Evolutionary conservation across 2,797 vertebrate species (phyloP), one percentile per base, ranked within the genome.

Genomic region (Sebastes jordani): DNA sequence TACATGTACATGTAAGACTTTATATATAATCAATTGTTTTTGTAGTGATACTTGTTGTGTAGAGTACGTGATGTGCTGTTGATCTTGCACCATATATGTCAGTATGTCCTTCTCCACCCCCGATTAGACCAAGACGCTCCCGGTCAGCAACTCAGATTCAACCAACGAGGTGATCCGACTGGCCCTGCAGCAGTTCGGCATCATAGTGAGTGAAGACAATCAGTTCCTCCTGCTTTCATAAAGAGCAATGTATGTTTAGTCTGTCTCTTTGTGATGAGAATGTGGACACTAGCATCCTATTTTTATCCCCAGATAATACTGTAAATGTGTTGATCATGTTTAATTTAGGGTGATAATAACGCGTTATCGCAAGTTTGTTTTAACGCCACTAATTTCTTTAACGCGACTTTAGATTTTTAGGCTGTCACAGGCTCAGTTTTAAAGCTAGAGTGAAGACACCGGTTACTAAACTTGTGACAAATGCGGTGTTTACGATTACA

Each of bases 101-200:
- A 22, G 13, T 30, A 25, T 61, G 22, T 62, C 32, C 34, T 63
- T 23, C 70, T 38, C 32, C 36, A 1, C 13, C 27, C 22, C 18
- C 9, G 0, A 65, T 67, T 20, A 99, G 98, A 96, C 95, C 83
- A 99, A 99, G 95, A 98, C 97, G 1, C 88, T 99, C 60, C 96
- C 96, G 34, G 96, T 98, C 86, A 97, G 94, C 86, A 98, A 98
- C 91, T 96, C 93, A 0, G 97, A 99, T 87, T 97, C 97, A 36
- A 93, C 97, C 78, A 97, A 93, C 75, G 97, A 99, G 88, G 97
- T 99, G 54, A 95, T 97, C 90, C 96, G 94, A 69, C 95, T 97
- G 93, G 97, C 97, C 13, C 95, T 99, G 80, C 96, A 97, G 89
- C 97, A 98, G 93, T 97, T 99, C 59, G 94, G 97, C 87, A 95